Evolutionary conservation across 2,797 vertebrate genomes (phyloP), one percentile per base, ranked within the genome.

Genomic region (Syncerus caffer): DNA sequence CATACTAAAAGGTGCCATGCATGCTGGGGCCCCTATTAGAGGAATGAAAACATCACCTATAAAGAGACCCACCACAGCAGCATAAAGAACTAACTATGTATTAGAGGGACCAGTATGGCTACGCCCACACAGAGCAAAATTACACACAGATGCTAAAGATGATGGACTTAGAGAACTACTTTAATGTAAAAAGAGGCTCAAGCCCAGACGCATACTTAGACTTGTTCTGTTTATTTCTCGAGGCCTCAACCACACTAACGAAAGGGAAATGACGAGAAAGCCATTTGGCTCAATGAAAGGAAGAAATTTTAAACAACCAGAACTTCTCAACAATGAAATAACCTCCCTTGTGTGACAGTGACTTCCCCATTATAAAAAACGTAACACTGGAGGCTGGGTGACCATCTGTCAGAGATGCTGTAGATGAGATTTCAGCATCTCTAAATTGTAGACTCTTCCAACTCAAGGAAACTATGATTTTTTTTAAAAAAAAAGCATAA

Each of bases 231-330:
- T 89, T 95, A 80, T 90, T 97, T 95, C 50, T 67, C 58, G 31
- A 80, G 42, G 29, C 85, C 34, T 87, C 31, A 80, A 79, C 38
- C 89, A 96, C 64, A 55, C 29, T 86, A 76, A 78, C n/a, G 62
- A 80, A 78, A 76, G 4, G 25, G 13, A 80, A 93, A 38, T 84
- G 53, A 88, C 0, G 84, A 95, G 55, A 96, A 91, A 96, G 38
- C 25, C 64, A 89, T 93, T 84, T 71, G 89, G 29, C 31, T 96
- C 60, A 74, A 89, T 89, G 67, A 94, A 88, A 96, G 38, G 14
- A 95, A 94, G 58, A 76, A n/a, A 94, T 74, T 93, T 95, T 85
- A 92, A 97, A 79, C 25, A 94, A 95, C 13, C 13, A 85, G 76
- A 50, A 53, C 15, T 95, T 96, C 86, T 58, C 60, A 76, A 86